Base-by-base conservation (phyloP, 2,888 invertebrate species). In the Coelopa pilipes region DNA sequence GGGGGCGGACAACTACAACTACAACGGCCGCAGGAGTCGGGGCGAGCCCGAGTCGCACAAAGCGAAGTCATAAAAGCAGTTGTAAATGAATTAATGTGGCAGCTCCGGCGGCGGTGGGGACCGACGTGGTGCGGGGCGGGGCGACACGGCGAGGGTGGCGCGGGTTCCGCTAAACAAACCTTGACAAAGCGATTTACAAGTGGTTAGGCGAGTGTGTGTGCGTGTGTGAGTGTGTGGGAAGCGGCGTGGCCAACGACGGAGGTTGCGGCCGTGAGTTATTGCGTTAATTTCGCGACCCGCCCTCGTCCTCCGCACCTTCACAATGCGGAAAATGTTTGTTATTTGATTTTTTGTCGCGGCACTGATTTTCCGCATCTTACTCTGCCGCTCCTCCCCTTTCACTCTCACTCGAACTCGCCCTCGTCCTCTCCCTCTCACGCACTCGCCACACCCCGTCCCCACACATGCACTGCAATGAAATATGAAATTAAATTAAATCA, bases 191-290 rank as follows among this genome's bases (percentile, higher is more conserved):
- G 60, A 62, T 62, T 62, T 62, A 62, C 60, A 62, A 62, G 60
- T 62, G 60, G 60, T 62, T 62, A 24, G 34, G 21, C 34, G 60
- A 12, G 21, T 19, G 24, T 17, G 59, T 59, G 59, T 59, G 59
- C 17, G 15, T 62, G 60, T 60, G 5, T 13, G 13, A 21, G 19
- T 11, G 19, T 21, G 24, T 60, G 60, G 17, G 60, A 62, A 62
- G 24, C 60, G 24, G 60, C 13, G 60, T 24, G 21, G 60, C 60
- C 60, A 62, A 62, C 24, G 15, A 2, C 13, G 34, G 24, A 53
- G 60, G 24, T 70, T 60, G 49, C 60, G 47, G 70, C 70, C 46
- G 60, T 70, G 60, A 70, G 60, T 70, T 70, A 70, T 70, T 70
- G 47, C 59, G 60, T 70, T 70, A 59, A 70, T 70, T 70, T 70